A percentile compares a stretch with the other conserved stretches of the same genome.
These are phyloP conservation scores for Erannis defoliaria DNA, from an alignment of 2,888 invertebrate species.

Conservation along the genomic window DNA sequence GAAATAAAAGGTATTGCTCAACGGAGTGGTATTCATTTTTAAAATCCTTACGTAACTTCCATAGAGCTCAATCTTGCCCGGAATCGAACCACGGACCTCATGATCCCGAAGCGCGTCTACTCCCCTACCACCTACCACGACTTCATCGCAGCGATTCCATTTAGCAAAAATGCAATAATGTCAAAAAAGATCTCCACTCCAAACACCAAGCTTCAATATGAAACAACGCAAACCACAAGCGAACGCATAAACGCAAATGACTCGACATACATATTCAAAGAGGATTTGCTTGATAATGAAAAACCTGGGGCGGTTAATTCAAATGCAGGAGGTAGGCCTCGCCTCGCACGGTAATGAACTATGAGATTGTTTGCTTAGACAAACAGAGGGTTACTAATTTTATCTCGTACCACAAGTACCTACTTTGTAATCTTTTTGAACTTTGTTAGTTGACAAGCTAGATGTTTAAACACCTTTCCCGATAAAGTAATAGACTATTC, in stretches of 20 bases:
- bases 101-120: too few relatives aligned
- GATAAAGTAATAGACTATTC: too few relatives aligned
- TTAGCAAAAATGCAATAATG: conserved; percentile 7
- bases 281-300: conserved; percentile 67
- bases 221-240: conserved; percentile 36
- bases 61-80: too few relatives aligned
- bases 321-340: conserved; percentile 53
- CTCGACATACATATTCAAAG: conserved; percentile 70
- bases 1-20: too few relatives aligned
- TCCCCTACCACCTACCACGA: too few relatives aligned
- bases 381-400: conserved; percentile 26
- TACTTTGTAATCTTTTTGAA: not conserved
- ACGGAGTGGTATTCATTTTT: too few relatives aligned
- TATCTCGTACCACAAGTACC: not conserved
- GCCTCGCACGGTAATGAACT: conserved; percentile 52
- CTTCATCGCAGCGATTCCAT: too few relatives aligned
- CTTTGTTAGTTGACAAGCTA: too few relatives aligned
- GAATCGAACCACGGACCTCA: too few relatives aligned
- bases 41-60: too few relatives aligned
- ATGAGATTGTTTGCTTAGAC: conserved; percentile 42
- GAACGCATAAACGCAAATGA: conserved; percentile 57
- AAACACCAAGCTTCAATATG: conserved; percentile 5
- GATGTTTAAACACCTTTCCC: too few relatives aligned
- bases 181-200: not conserved
- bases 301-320: conserved; percentile 64